phyloP scores from a whole-genome alignment of 2,113 vertebrate species.

The Corapipo altera region DNA sequence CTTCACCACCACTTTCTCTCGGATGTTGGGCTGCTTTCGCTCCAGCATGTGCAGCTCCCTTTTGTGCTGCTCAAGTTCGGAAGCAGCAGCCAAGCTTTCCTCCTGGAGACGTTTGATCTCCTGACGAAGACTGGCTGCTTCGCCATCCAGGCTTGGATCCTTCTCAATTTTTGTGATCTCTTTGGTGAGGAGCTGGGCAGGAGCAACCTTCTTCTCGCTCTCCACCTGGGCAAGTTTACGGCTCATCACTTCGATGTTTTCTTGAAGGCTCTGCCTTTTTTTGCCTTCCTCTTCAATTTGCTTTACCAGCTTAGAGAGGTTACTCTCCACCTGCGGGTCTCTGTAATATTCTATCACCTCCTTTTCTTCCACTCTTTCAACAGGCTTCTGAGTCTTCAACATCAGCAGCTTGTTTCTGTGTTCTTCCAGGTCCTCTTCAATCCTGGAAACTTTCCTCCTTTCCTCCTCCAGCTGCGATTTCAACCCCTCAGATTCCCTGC shows the following conservation, averaged over 20 bases:
- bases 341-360: conserved; percentile 91
- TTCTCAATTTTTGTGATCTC: conserved; percentile 93
- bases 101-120: conserved; percentile 78
- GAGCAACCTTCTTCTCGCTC: conserved; percentile 65
- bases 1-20: conserved; percentile 88
- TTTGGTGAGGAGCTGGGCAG: conserved; percentile 88
- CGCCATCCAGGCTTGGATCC: conserved; percentile 84
- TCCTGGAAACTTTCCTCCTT: conserved; percentile 70
- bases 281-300: conserved; percentile 77
- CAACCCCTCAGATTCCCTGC: conserved; percentile 69
- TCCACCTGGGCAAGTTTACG: conserved; percentile 78
- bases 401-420: conserved; percentile 80
- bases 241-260: conserved; percentile 75
- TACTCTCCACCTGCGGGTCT: conserved; percentile 85
- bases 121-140: conserved; percentile 77
- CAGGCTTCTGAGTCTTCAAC: conserved; percentile 85
- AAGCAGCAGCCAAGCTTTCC: conserved; percentile 67
- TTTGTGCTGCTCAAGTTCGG: conserved; percentile 76
- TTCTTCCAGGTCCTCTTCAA: conserved; percentile 76
- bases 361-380: conserved; percentile 90
- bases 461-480: conserved; percentile 81
- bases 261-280: conserved; percentile 73
- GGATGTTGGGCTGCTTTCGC: conserved; percentile 81
- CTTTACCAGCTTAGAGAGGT: conserved; percentile 65
- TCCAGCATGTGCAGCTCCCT: conserved; percentile 84